These are phyloP conservation scores for Pachypeltis micranthus DNA, from an alignment of 1,140 invertebrate genomes.

Conservation along the genomic window DNA sequence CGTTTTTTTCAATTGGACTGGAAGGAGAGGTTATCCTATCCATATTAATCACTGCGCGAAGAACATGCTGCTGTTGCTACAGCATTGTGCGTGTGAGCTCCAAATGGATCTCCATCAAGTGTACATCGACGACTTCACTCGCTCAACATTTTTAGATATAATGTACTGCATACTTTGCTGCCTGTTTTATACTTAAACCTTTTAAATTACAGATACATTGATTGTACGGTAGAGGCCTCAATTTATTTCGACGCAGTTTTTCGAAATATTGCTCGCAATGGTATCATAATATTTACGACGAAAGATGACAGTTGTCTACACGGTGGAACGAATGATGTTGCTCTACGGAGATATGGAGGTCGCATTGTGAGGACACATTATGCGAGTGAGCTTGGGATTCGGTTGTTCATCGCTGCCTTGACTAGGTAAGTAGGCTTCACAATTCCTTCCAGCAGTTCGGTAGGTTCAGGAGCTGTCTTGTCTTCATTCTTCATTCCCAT, in stretches of 20 bases:
- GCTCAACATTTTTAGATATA: neutral
- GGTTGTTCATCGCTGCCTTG: conserved; percentile 14
- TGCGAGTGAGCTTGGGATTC: conserved; percentile 18
- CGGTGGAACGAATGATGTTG: conserved; percentile 11
- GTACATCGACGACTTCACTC: neutral
- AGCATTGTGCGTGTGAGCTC: neutral
- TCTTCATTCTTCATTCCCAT: no score
- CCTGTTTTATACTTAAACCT: no score
- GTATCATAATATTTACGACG: conserved; percentile 15
- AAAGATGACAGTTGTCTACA: conserved; percentile 20
- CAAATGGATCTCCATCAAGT: neutral
- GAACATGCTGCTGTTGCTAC: neutral
- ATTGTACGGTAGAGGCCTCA: conserved; percentile 15
- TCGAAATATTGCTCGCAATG: conserved; percentile 17
- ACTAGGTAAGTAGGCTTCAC: conserved; percentile 15
- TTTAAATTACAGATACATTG: conserved; percentile 14
- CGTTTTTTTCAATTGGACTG: neutral
- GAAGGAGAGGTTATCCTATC: neutral
- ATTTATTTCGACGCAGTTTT: conserved; percentile 19
- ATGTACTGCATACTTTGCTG: no score
- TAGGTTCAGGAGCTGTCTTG: no score
- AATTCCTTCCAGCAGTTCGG: no score
- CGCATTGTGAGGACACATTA: conserved; percentile 13
- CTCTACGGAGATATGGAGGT: conserved; percentile 16
- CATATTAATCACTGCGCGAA: neutral